Evolutionary conservation across 1,140 invertebrate genomes (phyloP).

Genomic region (Drosophila micromelanica): DNA sequence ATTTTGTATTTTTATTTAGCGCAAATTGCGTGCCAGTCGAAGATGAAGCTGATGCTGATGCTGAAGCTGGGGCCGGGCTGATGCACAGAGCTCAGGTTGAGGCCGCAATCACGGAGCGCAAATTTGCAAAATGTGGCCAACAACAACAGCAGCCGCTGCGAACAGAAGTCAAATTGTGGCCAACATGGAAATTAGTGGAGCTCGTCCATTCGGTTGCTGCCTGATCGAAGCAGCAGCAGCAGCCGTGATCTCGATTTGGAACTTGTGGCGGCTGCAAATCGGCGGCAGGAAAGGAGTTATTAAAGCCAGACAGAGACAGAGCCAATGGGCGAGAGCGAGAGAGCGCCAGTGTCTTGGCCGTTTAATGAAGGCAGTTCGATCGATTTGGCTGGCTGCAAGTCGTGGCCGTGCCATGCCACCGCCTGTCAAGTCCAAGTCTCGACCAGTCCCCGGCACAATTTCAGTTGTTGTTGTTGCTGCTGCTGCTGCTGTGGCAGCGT

Average conservation of each 20-base stretch:
- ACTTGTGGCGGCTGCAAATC: constrained; percentile 61
- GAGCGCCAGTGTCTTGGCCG: constrained; percentile 35
- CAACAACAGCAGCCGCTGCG: constrained; percentile 28
- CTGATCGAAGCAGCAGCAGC: constrained; percentile 54
- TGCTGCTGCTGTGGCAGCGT: constrained; percentile 56
- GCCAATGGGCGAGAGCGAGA: constrained; percentile 8
- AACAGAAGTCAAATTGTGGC: constrained; percentile 82
- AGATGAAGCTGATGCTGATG: constrained; percentile 7
- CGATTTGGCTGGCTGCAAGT: constrained; percentile 73
- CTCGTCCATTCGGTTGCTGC: constrained; percentile 39
- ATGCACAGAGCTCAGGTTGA: not conserved
- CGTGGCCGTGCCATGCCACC: constrained; percentile 58
- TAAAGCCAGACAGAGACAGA: constrained; percentile 48
- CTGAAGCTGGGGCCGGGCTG: not conserved
- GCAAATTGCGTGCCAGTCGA: constrained; percentile 70
- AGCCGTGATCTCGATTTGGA: constrained; percentile 57
- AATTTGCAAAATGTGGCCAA: constrained; percentile 66
- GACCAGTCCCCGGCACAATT: constrained; percentile 69
- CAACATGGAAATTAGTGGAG: constrained; percentile 79
- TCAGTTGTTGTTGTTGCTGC: constrained; percentile 54
- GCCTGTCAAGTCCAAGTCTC: constrained; percentile 33
- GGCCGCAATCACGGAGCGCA: constrained; percentile 66
- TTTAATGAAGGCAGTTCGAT: constrained; percentile 82
- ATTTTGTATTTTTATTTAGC: constrained; percentile 35
- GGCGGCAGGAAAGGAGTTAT: constrained; percentile 80